Evolutionary conservation across 2,888 invertebrate species (phyloP).

Genomic region (Torymus tubicola): DNA sequence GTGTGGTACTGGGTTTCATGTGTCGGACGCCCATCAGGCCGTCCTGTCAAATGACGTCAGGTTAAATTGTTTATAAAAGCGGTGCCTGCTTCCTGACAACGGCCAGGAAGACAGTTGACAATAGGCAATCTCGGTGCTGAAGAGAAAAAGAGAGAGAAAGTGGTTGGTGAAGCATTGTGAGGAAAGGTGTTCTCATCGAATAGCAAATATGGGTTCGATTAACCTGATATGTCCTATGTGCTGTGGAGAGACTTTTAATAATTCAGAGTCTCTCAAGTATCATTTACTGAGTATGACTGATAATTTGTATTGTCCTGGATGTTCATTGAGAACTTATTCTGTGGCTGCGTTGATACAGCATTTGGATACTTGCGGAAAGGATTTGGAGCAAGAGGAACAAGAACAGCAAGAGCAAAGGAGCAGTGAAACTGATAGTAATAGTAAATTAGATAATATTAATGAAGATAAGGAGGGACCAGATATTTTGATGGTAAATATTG

Average conservation of each 20-base stretch:
- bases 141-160: too few species aligned
- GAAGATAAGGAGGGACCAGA: constrained; percentile 58
- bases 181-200: not conserved
- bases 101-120: not conserved
- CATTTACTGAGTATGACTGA: constrained; percentile 79
- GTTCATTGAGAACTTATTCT: constrained; percentile 78
- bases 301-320: constrained; percentile 81
- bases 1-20: not conserved
- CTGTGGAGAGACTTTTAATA: constrained; percentile 81
- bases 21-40: not conserved
- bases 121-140: too few species aligned
- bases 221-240: constrained; percentile 81
- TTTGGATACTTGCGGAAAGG: constrained; percentile 75
- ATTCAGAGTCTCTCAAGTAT: constrained; percentile 78
- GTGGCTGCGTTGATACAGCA: constrained; percentile 80
- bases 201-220: constrained; percentile 77
- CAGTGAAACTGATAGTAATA: not conserved
- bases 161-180: too few species aligned
- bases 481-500: constrained; percentile 56
- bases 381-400: constrained; percentile 51
- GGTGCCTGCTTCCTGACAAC: not conserved
- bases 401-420: not conserved
- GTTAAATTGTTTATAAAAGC: constrained; percentile 50
- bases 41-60: constrained; percentile 25
- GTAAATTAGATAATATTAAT: constrained; percentile 50